phyloP scores from a whole-genome alignment of 2,113 vertebrate genomes.

The Paraplagusia blochii region DNA sequence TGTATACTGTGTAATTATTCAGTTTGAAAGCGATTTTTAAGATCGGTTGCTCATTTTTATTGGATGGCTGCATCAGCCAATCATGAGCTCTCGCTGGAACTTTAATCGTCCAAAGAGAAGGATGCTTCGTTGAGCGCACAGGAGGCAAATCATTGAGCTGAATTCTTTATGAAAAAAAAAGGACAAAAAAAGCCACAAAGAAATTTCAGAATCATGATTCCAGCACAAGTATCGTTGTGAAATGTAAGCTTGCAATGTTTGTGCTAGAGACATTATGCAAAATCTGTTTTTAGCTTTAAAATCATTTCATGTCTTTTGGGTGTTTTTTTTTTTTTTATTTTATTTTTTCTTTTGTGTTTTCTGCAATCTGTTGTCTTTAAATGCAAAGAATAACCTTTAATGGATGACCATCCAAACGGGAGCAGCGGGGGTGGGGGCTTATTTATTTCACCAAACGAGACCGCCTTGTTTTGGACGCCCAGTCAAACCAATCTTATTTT shows the following conservation, averaged over 20 bases:
- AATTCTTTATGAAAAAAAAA: constrained; percentile 8
- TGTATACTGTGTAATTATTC: constrained; percentile 56
- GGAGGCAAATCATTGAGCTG: constrained; percentile 43
- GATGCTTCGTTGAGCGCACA: constrained; percentile 45
- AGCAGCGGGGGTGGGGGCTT: constrained; percentile 56
- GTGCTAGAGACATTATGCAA: constrained; percentile 74
- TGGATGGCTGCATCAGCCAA: constrained; percentile 78
- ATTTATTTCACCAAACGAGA: constrained; percentile 65
- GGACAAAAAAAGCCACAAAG: constrained; percentile 51
- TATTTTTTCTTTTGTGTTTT: constrained; percentile 15
- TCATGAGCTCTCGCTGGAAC: constrained; percentile 54
- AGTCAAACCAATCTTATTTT: constrained; percentile 34
- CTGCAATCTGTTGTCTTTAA: constrained; percentile 43
- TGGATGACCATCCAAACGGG: constrained; percentile 57
- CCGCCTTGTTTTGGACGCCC: constrained; percentile 36
- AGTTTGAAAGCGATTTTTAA: constrained; percentile 41
- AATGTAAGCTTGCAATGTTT: constrained; percentile 68
- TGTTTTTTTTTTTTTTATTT: constrained; percentile 20
- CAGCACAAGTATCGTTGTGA: constrained; percentile 70
- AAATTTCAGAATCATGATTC: constrained; percentile 50
- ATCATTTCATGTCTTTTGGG: constrained; percentile 43
- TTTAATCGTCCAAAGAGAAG: constrained; percentile 64
- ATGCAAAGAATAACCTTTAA: constrained; percentile 47
- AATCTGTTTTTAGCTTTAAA: constrained; percentile 74
- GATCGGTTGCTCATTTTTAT: constrained; percentile 53